These are phyloP conservation scores for Neoscelio sp. DNA, from an alignment of 2,888 invertebrate genomes.

Conservation along the genomic window DNA sequence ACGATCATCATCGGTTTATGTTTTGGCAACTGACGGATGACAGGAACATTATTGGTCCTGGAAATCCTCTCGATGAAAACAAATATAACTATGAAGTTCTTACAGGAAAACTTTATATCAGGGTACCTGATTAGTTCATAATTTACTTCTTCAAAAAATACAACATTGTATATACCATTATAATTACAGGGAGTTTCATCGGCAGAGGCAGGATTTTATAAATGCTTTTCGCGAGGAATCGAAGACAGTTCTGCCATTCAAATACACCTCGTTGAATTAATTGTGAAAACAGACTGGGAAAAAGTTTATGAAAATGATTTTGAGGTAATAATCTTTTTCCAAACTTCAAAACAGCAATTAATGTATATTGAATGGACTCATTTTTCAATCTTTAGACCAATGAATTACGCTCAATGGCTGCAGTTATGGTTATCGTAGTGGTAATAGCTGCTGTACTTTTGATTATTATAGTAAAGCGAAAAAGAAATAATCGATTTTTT, in stretches of 20 bases:
- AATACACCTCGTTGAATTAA: constrained; percentile 86
- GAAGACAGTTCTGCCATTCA: constrained; percentile 84
- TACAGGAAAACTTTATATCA: constrained; percentile 87
- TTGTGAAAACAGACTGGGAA: constrained; percentile 84
- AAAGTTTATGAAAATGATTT: constrained; percentile 80
- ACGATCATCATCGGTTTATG: constrained; percentile 87
- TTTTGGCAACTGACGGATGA: constrained; percentile 86
- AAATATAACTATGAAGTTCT: constrained; percentile 89
- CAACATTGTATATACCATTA: constrained; percentile 8
- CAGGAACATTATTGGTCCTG: constrained; percentile 86
- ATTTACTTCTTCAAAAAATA: background rate
- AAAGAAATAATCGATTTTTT: constrained; percentile 75
- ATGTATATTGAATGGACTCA: background rate
- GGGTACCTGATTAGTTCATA: constrained; percentile 82
- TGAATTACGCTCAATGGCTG: constrained; percentile 78
- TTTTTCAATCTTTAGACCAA: constrained; percentile 78
- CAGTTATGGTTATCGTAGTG: constrained; percentile 77
- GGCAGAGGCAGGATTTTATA: constrained; percentile 87
- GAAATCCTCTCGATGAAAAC: constrained; percentile 85
- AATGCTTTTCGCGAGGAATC: constrained; percentile 86
- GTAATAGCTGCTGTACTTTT: constrained; percentile 76
- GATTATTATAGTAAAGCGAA: constrained; percentile 73
- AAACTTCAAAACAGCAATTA: too few relatives aligned
- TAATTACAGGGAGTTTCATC: constrained; percentile 85
- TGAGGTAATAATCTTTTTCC: too few relatives aligned